Evolutionary conservation across 2,888 invertebrate species (phyloP).

Genomic region (Euphydryas editha): DNA sequence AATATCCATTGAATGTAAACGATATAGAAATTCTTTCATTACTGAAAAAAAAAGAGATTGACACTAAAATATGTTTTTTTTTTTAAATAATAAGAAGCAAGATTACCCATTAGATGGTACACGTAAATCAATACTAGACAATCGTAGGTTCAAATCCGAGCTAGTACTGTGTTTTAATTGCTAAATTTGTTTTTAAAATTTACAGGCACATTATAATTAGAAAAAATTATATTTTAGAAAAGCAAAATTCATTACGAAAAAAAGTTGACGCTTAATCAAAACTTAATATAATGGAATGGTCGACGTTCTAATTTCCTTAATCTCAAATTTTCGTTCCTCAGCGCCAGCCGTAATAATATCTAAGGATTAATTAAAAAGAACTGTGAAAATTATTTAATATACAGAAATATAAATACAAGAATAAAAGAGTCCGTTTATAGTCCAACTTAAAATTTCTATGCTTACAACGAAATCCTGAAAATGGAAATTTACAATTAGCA

Average conservation of each 20-base stretch:
- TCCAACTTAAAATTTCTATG: constrained; percentile 19
- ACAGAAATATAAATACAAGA: background rate
- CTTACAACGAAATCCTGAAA: constrained; percentile 22
- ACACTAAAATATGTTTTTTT: no score
- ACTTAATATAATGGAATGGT: background rate
- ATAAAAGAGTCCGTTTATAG: constrained; percentile 20
- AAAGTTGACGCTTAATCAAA: background rate
- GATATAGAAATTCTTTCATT: no score
- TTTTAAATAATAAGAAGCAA: no score
- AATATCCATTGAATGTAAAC: no score
- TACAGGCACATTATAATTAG: background rate
- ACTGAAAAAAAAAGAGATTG: no score
- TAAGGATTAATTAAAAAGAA: constrained; percentile 7
- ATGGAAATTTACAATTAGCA: constrained; percentile 37
- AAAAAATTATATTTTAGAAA: background rate
- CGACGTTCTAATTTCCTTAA: background rate
- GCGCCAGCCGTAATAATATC: background rate
- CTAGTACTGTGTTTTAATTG: no score
- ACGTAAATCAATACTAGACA: no score
- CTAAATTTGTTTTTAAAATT: no score
- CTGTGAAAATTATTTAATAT: background rate
- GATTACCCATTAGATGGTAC: no score
- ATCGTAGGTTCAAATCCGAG: no score
- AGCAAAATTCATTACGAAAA: background rate
- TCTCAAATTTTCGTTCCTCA: background rate